A percentile compares a stretch with the other conserved stretches of the same genome.
Evolutionary conservation across 2,113 vertebrate genomes (phyloP).

Genomic region (Pluvianellus socialis): DNA sequence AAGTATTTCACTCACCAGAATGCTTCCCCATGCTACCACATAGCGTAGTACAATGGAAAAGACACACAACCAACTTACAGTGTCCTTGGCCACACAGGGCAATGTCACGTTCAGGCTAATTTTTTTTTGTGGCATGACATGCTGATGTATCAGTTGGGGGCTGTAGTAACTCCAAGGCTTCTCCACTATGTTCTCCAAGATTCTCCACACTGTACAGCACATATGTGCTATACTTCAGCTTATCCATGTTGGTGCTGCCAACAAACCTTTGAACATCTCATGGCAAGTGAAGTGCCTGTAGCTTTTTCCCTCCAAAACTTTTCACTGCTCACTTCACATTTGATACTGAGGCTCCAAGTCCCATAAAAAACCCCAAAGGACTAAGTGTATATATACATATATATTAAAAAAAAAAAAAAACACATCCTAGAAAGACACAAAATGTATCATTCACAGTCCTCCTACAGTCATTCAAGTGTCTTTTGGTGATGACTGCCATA

Average conservation of each 20-base stretch:
- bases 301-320: not conserved
- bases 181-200: no score
- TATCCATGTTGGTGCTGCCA: not conserved
- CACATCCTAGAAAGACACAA: not conserved
- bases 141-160: not conserved
- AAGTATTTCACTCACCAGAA: not conserved
- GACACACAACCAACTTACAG: not conserved
- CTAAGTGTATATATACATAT: not conserved
- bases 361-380: not conserved
- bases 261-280: not conserved
- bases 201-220: not conserved
- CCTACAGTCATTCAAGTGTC: slow-evolving; percentile 25
- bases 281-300: not conserved
- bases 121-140: not conserved
- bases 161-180: not conserved
- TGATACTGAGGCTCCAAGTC: not conserved
- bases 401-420: no score
- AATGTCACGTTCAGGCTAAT: not conserved
- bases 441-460: slow-evolving; percentile 17
- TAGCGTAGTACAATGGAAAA: not conserved
- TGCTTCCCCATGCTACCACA: not conserved
- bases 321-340: not conserved
- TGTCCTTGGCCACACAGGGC: not conserved
- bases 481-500: slow-evolving; percentile 36
- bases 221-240: not conserved